Percentiles rank a stretch among this genome's conserved stretches.
Evolutionary conservation across 1,140 invertebrate genomes (phyloP).

Genomic region (Steinernema khuongi): DNA sequence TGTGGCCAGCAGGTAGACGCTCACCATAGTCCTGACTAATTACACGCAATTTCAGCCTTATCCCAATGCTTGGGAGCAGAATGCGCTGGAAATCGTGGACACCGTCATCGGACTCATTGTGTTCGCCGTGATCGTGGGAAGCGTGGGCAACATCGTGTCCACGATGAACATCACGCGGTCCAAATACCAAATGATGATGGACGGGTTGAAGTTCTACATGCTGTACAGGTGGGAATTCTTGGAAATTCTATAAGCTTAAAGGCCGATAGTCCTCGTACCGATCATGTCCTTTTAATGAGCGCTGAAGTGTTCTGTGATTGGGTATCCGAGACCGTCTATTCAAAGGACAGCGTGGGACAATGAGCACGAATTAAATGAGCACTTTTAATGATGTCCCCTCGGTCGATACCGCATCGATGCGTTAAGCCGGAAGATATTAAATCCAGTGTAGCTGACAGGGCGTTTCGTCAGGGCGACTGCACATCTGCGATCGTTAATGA

Average conservation of each 20-base stretch:
- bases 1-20: conserved; percentile 30
- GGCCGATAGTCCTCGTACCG: too few species aligned
- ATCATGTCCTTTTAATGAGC: too few species aligned
- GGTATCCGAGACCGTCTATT: too few species aligned
- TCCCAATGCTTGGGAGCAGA: conserved; percentile 28
- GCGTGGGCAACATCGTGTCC: conserved; percentile 31
- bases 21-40: not conserved
- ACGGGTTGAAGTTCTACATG: conserved; percentile 39
- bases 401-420: not conserved
- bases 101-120: conserved; percentile 37
- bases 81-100: conserved; percentile 35
- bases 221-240: conserved; percentile 36
- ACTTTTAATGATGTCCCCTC: not conserved
- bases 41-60: conserved; percentile 26
- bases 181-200: conserved; percentile 25
- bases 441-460: too few species aligned
- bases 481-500: too few species aligned
- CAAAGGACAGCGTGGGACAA: too few species aligned
- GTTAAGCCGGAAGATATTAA: not conserved
- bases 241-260: too few species aligned
- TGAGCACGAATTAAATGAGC: not conserved
- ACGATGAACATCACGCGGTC: conserved; percentile 27
- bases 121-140: conserved; percentile 39
- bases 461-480: too few species aligned
- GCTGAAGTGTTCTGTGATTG: too few species aligned